Percentiles rank a stretch among this genome's conserved stretches.
phyloP scores from a whole-genome alignment of 2,797 vertebrate genomes.

The Tokudaia muenninki region DNA sequence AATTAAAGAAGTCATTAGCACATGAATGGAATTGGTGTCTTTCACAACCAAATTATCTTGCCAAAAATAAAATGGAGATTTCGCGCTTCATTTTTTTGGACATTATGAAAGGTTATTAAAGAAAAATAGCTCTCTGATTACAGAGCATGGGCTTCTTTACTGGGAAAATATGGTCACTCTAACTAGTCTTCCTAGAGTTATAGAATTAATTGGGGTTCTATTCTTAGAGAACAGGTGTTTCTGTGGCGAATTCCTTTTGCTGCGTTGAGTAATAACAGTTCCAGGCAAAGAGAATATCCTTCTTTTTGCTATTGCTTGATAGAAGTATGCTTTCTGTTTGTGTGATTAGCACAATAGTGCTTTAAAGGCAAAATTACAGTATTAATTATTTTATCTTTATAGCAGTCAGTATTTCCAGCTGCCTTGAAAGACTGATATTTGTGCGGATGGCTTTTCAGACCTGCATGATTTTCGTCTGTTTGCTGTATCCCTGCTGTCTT shows the following conservation, averaged over 20 bases:
- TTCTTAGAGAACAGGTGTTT: not conserved
- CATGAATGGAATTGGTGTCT: not conserved
- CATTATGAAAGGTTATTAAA: not conserved
- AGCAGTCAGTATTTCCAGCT: not conserved
- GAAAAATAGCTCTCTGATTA: not conserved
- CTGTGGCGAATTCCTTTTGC: not conserved
- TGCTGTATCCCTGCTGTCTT: not conserved
- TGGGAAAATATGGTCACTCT: not conserved
- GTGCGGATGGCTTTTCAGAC: not conserved
- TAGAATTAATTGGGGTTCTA: not conserved
- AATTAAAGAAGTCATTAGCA: conserved; percentile 32
- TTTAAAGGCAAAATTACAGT: not conserved
- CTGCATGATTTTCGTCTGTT: not conserved
- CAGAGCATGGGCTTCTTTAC: not conserved
- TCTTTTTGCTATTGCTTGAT: not conserved
- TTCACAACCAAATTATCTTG: not conserved
- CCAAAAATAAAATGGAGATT: not conserved
- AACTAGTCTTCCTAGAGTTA: not conserved
- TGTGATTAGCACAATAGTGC: not conserved
- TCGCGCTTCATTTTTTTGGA: not conserved
- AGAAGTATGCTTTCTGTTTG: not conserved
- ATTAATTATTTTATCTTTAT: not conserved
- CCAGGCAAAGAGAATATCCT: not conserved
- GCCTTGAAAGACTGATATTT: not conserved
- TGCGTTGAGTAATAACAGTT: not conserved